These are phyloP conservation scores for Malaclemys terrapin DNA, from an alignment of 2,113 vertebrate genomes.

Conservation along the genomic window DNA sequence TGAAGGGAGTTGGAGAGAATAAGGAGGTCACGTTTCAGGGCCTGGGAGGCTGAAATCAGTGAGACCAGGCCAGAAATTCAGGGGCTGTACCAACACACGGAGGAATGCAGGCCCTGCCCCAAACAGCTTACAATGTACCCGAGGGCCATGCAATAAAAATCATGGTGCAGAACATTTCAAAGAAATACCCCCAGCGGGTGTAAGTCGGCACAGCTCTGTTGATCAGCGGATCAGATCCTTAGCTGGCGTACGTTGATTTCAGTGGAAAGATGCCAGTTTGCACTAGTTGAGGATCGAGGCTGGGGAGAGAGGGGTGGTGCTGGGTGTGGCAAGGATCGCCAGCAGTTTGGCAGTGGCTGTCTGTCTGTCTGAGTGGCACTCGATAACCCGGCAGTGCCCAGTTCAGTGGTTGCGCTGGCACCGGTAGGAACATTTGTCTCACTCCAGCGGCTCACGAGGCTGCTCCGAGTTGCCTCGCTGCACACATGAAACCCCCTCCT, in stretches of 20 bases:
- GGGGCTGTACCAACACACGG: no score
- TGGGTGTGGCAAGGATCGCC: rapidly evolving
- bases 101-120: not conserved
- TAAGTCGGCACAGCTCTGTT: not conserved
- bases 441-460: rapidly evolving
- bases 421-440: not conserved
- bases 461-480: not conserved
- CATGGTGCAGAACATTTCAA: not conserved
- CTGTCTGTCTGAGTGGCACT: not conserved
- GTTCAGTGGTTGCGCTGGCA: not conserved
- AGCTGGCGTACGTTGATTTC: rapidly evolving
- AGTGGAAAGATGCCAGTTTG: rapidly evolving
- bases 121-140: not conserved
- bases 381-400: not conserved
- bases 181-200: not conserved
- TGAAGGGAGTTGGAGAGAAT: not conserved
- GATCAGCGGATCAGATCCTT: not conserved
- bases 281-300: not conserved
- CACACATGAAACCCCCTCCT: rapidly evolving
- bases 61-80: not conserved
- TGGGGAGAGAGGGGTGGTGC: not conserved
- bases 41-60: not conserved
- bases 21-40: not conserved
- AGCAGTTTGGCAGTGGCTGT: not conserved
- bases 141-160: not conserved